phyloP scores from a whole-genome alignment of 2,888 invertebrate species.

The Saturnia pavonia region DNA sequence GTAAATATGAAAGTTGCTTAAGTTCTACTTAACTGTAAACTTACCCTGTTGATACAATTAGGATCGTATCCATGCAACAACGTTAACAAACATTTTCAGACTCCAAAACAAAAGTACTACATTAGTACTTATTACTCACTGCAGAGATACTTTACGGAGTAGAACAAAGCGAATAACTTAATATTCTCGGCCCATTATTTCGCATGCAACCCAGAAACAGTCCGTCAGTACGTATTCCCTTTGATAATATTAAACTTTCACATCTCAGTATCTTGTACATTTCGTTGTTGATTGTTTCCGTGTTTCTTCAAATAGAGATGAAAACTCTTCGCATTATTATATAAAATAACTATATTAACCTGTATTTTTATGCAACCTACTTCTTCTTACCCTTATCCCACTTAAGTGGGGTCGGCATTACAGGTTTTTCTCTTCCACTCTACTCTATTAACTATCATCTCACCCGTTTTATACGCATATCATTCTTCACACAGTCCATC shows the following conservation, averaged over 20 bases:
- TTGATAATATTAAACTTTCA: conserved; percentile 37
- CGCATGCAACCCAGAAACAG: conserved; percentile 16
- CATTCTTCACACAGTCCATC: no score
- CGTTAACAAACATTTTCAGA: background rate
- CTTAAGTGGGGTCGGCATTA: no score
- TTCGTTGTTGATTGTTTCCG: conserved; percentile 34
- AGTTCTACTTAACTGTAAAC: background rate
- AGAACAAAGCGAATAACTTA: conserved; percentile 5
- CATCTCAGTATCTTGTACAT: conserved; percentile 29
- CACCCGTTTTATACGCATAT: no score
- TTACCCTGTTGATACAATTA: background rate
- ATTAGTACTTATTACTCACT: conserved; percentile 3
- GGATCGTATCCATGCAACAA: background rate
- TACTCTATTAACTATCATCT: no score
- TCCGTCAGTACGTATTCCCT: conserved; percentile 26
- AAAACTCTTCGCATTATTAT: conserved; percentile 31
- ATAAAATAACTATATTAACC: no score
- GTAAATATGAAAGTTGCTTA: background rate
- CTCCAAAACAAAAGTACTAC: conserved; percentile 1
- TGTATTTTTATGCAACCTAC: no score
- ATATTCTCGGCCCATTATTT: background rate
- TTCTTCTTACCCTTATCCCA: no score
- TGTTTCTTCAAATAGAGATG: conserved; percentile 28
- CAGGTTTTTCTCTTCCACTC: no score
- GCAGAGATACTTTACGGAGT: background rate